Base-by-base conservation (phyloP, 2,113 vertebrate genomes). In the Oncorhynchus gorbuscha region DNA sequence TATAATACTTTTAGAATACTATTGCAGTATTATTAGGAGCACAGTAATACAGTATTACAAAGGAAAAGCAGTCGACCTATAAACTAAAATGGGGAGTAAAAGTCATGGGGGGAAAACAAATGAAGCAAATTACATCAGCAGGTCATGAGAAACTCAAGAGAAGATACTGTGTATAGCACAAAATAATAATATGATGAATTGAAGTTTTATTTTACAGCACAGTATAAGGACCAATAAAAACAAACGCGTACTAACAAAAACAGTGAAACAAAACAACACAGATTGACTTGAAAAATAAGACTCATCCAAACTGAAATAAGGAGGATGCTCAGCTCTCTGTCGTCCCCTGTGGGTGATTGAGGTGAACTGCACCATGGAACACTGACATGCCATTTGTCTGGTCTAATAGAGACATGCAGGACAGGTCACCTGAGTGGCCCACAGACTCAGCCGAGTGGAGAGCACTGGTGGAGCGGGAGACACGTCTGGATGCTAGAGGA, bases 351-450 rank as follows among this genome's bases (percentile, higher is more conserved):
- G 26, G 82, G 51, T 24, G 67, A 61, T 5, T 5, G 45, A 45
- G 72, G 16, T 11, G 11, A 16, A 55, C 51, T 16, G 51, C 51
- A 55, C 51, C 4, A 61, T n/a, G 62, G 62, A 30, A 28, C 22
- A 24, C 4, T 3, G 32, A 39, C 24, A 32, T 64, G 59, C 59
- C 22, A 24, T 71, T 71, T 9, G 32, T 61, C 24, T 59, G 51
- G 14, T 22, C 16, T 5, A 20, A 73, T 28, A 28, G 11, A 71
- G 39, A 55, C 59, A 51, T 30, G 72, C 16, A 24, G 93, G 93
- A 97, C 96, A 98, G 93, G 93, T 97, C 96, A 98, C 97, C 97
- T 97, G 97, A 84, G 87, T 93, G 94, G 91, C 95, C 94, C 79
- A 90, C 94, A 75, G 85, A 92, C 86, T 97, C 96, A 79, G 94